Base-by-base conservation (phyloP, 30 jellyfish, hydroid and myxozoan species). In the Cassiopea andromeda region DNA sequence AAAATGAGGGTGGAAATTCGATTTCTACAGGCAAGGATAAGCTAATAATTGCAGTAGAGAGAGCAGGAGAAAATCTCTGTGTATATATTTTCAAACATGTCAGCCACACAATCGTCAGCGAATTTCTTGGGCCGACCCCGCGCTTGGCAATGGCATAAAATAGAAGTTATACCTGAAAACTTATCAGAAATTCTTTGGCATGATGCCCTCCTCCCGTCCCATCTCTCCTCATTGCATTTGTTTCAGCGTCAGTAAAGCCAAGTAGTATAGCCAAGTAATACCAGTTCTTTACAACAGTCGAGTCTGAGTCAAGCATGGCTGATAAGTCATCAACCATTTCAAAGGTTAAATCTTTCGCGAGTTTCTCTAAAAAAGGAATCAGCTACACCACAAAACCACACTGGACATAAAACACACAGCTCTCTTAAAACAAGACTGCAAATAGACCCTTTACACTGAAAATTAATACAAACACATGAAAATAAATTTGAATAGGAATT, bases 141-240 rank as follows among this genome's bases (percentile, higher is more conserved):
- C 64, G 64, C 64, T 54, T 10, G 10, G 64, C 64, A 10, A 10
- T 54, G 38, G 10, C 64, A 54, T 54, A 10, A 3, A 54, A 54
- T 54, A 54, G 12, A 54, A 54, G 38, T 10, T 54, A 6, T 70
- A 58, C 85, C 80, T 69, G 44, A 14, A 84, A 50, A 4, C 13
- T 1, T 0, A n/a, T 58, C 0, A 84, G 17, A 50, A 84, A 84
- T 6, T 49, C 85, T 19, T 69, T 18, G 2, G 92, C 84, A 19
- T 85, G 92, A 46, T 73, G 60, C 8, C 92, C 92, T 49, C 92
- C 92, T 18, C 92, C 92, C 18, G 45, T 13, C 67, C 76, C 75
- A 10, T 72, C 69, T 12, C 92, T 48, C 18, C 49, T 72, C 85
- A 84, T 7, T 0, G 92, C 92, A 50, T 15, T 71, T 18, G 79